phyloP scores from a whole-genome alignment of 2,888 invertebrate genomes.

The Pandemis corylana region DNA sequence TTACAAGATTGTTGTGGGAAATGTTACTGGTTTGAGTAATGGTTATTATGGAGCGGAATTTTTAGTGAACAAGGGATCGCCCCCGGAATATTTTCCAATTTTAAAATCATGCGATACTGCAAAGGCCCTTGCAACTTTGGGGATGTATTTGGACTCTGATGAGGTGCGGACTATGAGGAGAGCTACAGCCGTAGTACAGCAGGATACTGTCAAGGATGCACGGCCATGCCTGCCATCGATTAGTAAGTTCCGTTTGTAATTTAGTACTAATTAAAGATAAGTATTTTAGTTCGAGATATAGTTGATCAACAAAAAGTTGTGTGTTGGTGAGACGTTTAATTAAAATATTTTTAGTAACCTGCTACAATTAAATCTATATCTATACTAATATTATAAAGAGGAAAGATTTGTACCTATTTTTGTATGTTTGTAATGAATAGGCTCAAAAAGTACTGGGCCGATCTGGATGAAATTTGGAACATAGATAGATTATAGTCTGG shows the following conservation, averaged over 20 bases:
- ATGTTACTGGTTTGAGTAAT: conserved; percentile 71
- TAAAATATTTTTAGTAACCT: no score
- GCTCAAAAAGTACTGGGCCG: no score
- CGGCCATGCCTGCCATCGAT: conserved; percentile 69
- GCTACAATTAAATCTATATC: no score
- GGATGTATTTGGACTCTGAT: conserved; percentile 61
- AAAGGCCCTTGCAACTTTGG: conserved; percentile 63
- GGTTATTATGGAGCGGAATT: conserved; percentile 70
- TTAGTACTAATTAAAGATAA: no score
- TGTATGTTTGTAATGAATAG: no score
- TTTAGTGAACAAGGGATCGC: conserved; percentile 60
- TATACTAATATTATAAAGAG: no score
- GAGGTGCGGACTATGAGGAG: conserved; percentile 61
- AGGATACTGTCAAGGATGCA: conserved; percentile 63
- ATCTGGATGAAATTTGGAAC: no score
- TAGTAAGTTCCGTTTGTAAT: conserved; percentile 59
- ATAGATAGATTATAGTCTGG: no score
- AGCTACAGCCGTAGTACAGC: conserved; percentile 64
- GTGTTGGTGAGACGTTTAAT: no score
- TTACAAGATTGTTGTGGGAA: conserved; percentile 87
- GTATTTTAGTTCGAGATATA: not conserved
- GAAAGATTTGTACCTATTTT: no score
- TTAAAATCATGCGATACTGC: conserved; percentile 65
- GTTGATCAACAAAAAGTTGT: no score
- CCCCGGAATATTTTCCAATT: conserved; percentile 67